phyloP scores from a whole-genome alignment of 2,113 vertebrate species.

The Elephas maximus region DNA sequence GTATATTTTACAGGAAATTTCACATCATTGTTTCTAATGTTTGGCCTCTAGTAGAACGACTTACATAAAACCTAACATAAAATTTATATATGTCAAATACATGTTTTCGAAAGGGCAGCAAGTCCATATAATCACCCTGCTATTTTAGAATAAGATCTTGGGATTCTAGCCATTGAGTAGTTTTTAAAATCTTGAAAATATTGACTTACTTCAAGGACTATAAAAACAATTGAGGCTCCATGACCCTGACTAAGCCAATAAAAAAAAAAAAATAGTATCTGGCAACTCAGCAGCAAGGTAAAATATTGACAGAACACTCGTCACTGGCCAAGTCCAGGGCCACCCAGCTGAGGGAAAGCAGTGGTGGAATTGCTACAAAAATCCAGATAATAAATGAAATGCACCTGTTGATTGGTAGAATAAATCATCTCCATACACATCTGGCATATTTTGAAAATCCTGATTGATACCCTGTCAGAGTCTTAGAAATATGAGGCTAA shows the following conservation, averaged over 20 bases:
- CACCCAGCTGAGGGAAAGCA: not conserved
- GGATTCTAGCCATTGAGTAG: not conserved
- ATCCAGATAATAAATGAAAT: not conserved
- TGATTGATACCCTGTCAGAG: slow-evolving; percentile 58
- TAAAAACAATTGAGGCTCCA: slow-evolving; percentile 63
- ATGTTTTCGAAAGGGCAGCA: not conserved
- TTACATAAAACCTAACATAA: slow-evolving; percentile 15
- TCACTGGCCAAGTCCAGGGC: not conserved
- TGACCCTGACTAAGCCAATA: slow-evolving; percentile 61
- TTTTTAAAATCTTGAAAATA: slow-evolving; percentile 64
- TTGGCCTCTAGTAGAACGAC: not conserved
- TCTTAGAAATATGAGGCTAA: slow-evolving; percentile 18
- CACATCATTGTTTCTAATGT: not conserved
- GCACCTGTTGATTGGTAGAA: not conserved
- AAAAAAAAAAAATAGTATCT: no score
- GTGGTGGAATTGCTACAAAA: slow-evolving; percentile 18
- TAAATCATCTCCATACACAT: slow-evolving; percentile 24
- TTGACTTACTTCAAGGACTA: slow-evolving; percentile 64
- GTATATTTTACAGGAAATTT: not conserved
- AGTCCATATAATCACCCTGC: not conserved
- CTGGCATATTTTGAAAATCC: slow-evolving; percentile 60
- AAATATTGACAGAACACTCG: slow-evolving; percentile 51
- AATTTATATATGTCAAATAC: not conserved
- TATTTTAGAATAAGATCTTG: not conserved
- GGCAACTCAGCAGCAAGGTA: not conserved